Conservation (phyloP, 92 coral and sea anemone species). For the Siderastrea siderea region DNA sequence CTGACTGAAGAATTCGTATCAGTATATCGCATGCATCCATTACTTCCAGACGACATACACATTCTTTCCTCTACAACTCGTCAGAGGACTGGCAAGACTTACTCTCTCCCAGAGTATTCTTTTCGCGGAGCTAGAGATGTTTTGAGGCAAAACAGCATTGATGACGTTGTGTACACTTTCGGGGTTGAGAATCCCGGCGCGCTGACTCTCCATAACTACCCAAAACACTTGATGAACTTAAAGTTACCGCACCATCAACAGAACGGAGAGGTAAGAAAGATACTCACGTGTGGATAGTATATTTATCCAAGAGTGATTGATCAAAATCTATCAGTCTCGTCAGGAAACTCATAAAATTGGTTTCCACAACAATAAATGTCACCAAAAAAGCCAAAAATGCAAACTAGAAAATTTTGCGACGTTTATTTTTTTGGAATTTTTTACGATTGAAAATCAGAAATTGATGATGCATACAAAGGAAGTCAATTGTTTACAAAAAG, state of each 20-base stretch:
- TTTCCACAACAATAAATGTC: too few relatives aligned
- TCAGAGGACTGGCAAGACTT: conserved; percentile 25
- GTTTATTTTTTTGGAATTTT: too few relatives aligned
- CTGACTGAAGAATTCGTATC: conserved; percentile 89
- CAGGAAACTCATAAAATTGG: too few relatives aligned
- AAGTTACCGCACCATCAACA: conserved; percentile 77
- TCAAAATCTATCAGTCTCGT: too few relatives aligned
- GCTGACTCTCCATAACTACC: conserved; percentile 83
- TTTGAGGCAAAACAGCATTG: conserved; percentile 44
- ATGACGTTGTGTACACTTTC: conserved; percentile 79
- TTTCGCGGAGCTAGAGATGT: conserved; percentile 73
- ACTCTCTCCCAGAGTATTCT: conserved; percentile 68
- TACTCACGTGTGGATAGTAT: too few relatives aligned
- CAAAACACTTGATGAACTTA: conserved; percentile 70
- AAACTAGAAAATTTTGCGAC: too few relatives aligned
- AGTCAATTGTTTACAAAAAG: too few relatives aligned
- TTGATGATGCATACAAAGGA: too few relatives aligned
- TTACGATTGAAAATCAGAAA: too few relatives aligned
- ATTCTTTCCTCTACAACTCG: conserved; percentile 19
- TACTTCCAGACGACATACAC: conserved; percentile 77
- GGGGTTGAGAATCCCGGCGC: conserved; percentile 91
- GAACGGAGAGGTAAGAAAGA: conserved; percentile 75
- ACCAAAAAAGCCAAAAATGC: too few relatives aligned
- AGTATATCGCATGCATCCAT: conserved; percentile 89
- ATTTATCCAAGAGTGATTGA: too few relatives aligned